Percentiles rank a stretch among this genome's conserved stretches.
These are phyloP conservation scores for Ladona fulva DNA, from an alignment of 1,140 invertebrate species.

Conservation along the genomic window DNA sequence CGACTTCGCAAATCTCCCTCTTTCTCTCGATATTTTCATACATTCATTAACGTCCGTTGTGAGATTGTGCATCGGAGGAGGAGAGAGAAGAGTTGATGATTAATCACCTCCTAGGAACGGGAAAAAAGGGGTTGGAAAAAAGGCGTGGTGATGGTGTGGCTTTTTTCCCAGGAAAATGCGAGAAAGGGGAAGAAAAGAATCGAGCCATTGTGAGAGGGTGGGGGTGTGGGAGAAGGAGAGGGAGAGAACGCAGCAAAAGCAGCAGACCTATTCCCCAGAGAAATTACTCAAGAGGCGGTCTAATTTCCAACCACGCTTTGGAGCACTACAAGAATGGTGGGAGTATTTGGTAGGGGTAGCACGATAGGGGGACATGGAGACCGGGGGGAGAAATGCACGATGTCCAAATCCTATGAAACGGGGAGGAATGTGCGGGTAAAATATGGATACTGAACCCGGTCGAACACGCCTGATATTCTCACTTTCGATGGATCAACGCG, in stretches of 20 bases:
- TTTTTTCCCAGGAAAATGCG: not conserved
- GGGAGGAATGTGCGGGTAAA: too few relatives aligned
- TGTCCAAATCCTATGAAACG: too few relatives aligned
- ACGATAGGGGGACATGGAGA: not conserved
- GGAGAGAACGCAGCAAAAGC: not conserved
- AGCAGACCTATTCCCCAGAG: not conserved
- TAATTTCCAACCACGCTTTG: not conserved
- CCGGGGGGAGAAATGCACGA: not conserved
- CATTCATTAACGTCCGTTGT: too few relatives aligned
- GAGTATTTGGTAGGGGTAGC: not conserved
- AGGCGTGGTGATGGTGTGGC: not conserved
- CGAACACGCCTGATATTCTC: too few relatives aligned
- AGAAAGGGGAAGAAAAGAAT: not conserved
- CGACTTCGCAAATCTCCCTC: too few relatives aligned
- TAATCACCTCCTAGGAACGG: not conserved
- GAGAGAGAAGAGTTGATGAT: not conserved
- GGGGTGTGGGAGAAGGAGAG: not conserved
- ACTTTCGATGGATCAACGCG: too few relatives aligned
- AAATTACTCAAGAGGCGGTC: constrained; percentile 8
- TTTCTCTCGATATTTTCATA: too few relatives aligned
- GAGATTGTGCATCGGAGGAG: not conserved
- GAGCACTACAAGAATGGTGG: not conserved
- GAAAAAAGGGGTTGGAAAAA: not conserved
- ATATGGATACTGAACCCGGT: too few relatives aligned
- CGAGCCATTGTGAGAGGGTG: not conserved